Conservation (phyloP, 1,140 invertebrate species). For the Sycophaga agraensis region DNA sequence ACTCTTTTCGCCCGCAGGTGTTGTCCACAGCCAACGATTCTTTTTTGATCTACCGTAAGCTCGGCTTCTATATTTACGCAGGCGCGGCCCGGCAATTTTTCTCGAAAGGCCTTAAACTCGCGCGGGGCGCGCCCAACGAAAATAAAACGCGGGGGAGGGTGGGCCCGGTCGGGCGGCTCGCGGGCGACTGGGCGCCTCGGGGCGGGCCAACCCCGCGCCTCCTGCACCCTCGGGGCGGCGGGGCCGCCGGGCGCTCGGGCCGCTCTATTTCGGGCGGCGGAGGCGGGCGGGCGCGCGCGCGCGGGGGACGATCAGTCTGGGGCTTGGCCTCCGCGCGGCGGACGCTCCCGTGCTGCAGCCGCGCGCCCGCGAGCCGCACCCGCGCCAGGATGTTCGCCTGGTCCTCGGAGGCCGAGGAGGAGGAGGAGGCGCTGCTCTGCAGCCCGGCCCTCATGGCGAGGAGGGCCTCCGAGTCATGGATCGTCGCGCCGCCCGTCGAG, state of each 20-base stretch:
- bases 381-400: conserved; percentile 54
- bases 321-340: conserved; percentile 43
- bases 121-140: no score
- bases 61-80: no score
- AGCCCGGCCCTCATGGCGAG: conserved; percentile 81
- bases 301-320: conserved; percentile 49
- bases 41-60: no score
- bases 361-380: not conserved
- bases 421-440: conserved; percentile 81
- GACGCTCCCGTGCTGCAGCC: not conserved
- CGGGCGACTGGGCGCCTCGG: no score
- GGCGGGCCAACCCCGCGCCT: no score
- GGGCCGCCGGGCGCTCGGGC: conserved; percentile 40
- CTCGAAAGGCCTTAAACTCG: no score
- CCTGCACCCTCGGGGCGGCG: no score
- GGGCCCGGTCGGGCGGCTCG: no score
- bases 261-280: conserved; percentile 51
- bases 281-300: conserved; percentile 16
- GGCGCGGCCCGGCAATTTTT: no score
- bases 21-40: no score
- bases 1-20: no score
- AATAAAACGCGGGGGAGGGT: no score
- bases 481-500: conserved; percentile 79
- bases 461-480: conserved; percentile 83
- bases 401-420: conserved; percentile 69